Evolutionary conservation across 2,113 vertebrate genomes (phyloP).

Genomic region (Macrotis lagotis): DNA sequence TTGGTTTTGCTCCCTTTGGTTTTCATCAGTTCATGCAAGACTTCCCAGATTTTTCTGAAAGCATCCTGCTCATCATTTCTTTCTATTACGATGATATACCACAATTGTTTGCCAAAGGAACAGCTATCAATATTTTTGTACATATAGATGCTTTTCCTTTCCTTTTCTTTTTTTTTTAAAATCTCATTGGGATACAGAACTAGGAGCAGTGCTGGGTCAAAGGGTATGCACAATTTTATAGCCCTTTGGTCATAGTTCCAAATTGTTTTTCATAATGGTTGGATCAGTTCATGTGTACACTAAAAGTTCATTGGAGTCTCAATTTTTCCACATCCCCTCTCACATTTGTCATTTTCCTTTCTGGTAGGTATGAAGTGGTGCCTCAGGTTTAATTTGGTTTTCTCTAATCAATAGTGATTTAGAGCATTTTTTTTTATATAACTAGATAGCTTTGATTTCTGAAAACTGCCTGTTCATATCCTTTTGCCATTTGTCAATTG

Average conservation of each 20-base stretch:
- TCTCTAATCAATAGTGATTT: not conserved
- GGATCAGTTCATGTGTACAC: not conserved
- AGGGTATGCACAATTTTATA: not conserved
- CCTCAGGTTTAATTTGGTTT: not conserved
- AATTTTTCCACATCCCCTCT: not conserved
- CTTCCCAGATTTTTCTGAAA: not conserved
- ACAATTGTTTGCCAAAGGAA: not conserved
- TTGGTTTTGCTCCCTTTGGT: not conserved
- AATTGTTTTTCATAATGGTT: not conserved
- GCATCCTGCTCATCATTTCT: not conserved
- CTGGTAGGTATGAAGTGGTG: not conserved
- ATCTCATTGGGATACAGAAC: not conserved
- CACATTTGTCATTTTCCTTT: not conserved
- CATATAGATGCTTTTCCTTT: not conserved
- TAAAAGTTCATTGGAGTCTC: not conserved
- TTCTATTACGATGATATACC: not conserved
- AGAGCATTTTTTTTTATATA: not conserved
- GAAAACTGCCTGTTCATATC: not conserved
- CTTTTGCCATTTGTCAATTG: not conserved
- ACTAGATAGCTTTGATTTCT: not conserved
- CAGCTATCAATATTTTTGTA: not conserved
- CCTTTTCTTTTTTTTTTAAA: not conserved
- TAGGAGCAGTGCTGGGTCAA: not conserved
- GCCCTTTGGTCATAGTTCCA: not conserved
- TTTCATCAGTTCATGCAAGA: not conserved